These are phyloP conservation scores for Pitangus sulphuratus DNA, from an alignment of 2,797 vertebrate genomes.

Conservation along the genomic window DNA sequence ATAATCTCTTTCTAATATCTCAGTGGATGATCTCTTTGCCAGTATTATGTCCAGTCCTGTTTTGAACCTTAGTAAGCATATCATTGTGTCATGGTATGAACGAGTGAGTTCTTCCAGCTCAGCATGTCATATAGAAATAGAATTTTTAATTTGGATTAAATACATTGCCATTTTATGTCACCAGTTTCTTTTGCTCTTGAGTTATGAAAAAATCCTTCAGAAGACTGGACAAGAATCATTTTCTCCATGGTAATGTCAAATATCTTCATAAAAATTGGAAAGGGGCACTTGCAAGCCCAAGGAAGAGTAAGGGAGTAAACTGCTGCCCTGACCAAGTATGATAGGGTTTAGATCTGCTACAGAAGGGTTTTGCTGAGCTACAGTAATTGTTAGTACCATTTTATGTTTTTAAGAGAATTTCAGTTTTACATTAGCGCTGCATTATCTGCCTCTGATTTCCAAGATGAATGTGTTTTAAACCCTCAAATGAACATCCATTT, in stretches of 20 bases:
- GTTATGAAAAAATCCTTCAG: not conserved
- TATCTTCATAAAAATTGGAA: constrained; percentile 1
- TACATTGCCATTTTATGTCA: not conserved
- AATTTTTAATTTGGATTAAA: not conserved
- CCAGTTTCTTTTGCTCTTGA: not conserved
- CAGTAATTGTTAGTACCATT: not conserved
- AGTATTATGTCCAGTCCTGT: not conserved
- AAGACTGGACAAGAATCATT: not conserved
- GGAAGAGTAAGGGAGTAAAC: not conserved
- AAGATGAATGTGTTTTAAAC: constrained; percentile 61
- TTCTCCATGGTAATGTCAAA: not conserved
- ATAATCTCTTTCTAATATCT: not conserved
- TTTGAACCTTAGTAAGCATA: not conserved
- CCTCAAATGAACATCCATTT: constrained; percentile 67
- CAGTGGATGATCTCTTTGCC: not conserved
- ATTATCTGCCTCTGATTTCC: constrained; percentile 68
- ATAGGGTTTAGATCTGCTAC: not conserved
- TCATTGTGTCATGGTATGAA: not conserved
- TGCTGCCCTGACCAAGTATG: not conserved
- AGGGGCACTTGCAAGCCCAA: not conserved
- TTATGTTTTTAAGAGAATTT: constrained; percentile 41
- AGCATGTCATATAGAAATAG: not conserved
- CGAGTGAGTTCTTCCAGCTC: not conserved
- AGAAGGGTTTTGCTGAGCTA: not conserved
- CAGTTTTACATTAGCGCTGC: constrained; percentile 34